Conservation (phyloP, 2,113 vertebrate species). For the Lepisosteus oculatus region DNA sequence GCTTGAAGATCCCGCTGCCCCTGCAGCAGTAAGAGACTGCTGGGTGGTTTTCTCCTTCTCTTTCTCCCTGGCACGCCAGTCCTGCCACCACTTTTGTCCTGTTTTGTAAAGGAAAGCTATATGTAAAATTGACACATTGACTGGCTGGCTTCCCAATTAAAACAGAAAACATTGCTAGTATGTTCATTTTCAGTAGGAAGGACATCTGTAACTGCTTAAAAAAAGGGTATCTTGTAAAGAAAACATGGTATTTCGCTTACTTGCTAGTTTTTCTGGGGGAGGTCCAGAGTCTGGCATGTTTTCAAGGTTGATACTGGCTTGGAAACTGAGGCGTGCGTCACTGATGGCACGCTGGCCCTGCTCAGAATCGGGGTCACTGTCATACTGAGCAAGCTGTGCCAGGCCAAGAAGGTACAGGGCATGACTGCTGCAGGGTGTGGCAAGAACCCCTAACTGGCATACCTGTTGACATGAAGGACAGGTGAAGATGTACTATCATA, state of each 20-base stretch:
- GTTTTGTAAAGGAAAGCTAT: neutral
- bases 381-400: slow-evolving; percentile 53
- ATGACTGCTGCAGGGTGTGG: slow-evolving; percentile 41
- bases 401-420: slow-evolving; percentile 51
- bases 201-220: too few species aligned
- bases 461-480: slow-evolving; percentile 35
- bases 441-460: slow-evolving; percentile 51
- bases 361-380: slow-evolving; percentile 40
- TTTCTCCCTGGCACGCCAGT: slow-evolving; percentile 26
- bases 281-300: slow-evolving; percentile 36
- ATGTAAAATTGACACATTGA: neutral
- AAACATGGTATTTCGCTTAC: slow-evolving; percentile 34
- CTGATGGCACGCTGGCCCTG: slow-evolving; percentile 26
- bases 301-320: slow-evolving; percentile 58
- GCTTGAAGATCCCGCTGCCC: slow-evolving; percentile 20
- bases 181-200: too few species aligned
- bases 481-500: too few species aligned
- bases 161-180: too few species aligned
- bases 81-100: slow-evolving; percentile 62
- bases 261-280: slow-evolving; percentile 43
- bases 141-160: too few species aligned
- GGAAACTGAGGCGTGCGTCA: slow-evolving; percentile 54
- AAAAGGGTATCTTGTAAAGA: too few species aligned
- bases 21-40: slow-evolving; percentile 11
- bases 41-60: slow-evolving; percentile 25